phyloP scores from a whole-genome alignment of 1,140 invertebrate genomes.

The Drosophila nikananu region DNA sequence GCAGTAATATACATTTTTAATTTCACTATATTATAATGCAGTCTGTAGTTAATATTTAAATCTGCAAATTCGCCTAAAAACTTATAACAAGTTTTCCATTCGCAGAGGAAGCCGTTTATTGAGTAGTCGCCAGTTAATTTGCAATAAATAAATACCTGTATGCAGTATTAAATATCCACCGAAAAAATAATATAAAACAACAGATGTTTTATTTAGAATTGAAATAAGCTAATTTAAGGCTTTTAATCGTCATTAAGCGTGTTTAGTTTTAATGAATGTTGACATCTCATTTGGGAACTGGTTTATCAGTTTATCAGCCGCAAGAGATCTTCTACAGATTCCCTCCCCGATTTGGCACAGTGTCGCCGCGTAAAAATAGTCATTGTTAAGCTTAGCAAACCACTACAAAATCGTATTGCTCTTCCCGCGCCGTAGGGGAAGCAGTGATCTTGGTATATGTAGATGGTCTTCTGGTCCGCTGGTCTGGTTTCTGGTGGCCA shows the following conservation, averaged over 20 bases:
- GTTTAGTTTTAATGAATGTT: slow-evolving; percentile 38
- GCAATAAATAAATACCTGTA: slow-evolving; percentile 26
- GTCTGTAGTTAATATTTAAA: not conserved
- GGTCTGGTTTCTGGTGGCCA: slow-evolving; percentile 45
- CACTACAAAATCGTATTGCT: slow-evolving; percentile 73
- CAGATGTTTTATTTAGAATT: slow-evolving; percentile 24
- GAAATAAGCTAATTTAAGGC: slow-evolving; percentile 28
- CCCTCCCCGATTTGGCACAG: slow-evolving; percentile 14
- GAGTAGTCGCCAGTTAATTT: slow-evolving; percentile 8
- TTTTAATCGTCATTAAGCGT: slow-evolving; percentile 35
- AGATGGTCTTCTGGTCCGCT: slow-evolving; percentile 11
- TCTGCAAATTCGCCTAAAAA: not conserved
- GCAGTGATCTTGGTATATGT: slow-evolving; percentile 8
- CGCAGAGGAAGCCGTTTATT: slow-evolving; percentile 6
- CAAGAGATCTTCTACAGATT: not conserved
- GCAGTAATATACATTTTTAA: not conserved
- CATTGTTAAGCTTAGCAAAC: slow-evolving; percentile 80
- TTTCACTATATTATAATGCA: not conserved
- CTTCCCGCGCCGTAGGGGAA: not conserved
- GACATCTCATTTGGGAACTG: slow-evolving; percentile 27
- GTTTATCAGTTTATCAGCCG: slow-evolving; percentile 20
- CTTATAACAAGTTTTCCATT: slow-evolving; percentile 3
- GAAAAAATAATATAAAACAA: slow-evolving; percentile 14
- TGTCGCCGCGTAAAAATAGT: slow-evolving; percentile 69
- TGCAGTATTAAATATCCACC: slow-evolving; percentile 26